Evolutionary conservation across 2,113 vertebrate genomes (phyloP).

Genomic region (Neolamprologus devosi): DNA sequence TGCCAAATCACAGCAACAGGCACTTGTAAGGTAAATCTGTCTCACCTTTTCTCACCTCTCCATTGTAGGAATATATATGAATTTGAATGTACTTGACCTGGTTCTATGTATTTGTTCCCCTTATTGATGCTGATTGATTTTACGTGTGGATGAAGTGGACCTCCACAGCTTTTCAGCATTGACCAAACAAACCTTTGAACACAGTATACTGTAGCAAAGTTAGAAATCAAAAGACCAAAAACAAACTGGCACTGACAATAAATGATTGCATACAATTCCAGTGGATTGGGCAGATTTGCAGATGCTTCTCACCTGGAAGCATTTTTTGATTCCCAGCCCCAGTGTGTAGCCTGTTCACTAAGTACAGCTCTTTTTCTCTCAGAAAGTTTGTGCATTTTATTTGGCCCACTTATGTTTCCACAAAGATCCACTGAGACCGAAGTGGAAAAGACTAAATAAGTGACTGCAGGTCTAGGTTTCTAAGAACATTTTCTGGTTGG

Average conservation of each 20-base stretch:
- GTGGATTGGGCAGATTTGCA: neutral
- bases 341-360: neutral
- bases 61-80: neutral
- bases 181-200: neutral
- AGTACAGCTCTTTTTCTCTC: neutral
- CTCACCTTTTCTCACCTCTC: neutral
- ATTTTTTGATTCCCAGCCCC: neutral
- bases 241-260: neutral
- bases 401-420: neutral
- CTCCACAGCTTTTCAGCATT: neutral
- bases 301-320: neutral
- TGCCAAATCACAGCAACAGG: neutral
- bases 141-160: neutral
- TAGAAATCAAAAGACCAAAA: neutral
- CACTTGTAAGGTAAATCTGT: neutral
- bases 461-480: constrained; percentile 11
- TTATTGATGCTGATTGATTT: neutral
- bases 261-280: neutral
- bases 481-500: constrained; percentile 44
- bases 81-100: neutral
- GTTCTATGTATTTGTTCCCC: neutral
- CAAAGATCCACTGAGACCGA: constrained; percentile 13
- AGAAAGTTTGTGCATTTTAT: neutral
- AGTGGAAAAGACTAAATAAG: constrained; percentile 29
- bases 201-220: neutral